Evolutionary conservation across 2,797 vertebrate species (phyloP).

Genomic region (Megalops cyprinoides): DNA sequence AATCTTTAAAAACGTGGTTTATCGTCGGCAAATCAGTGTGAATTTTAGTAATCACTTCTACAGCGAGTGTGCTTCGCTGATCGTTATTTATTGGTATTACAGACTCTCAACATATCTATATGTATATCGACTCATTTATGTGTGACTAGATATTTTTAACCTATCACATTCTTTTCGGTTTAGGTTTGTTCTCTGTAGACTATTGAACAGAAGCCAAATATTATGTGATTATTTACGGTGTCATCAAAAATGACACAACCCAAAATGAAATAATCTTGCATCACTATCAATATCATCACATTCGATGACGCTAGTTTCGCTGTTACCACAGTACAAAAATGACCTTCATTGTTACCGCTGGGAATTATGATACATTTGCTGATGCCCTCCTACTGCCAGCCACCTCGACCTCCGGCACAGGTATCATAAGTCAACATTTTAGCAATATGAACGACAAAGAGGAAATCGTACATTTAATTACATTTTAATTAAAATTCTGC

Average conservation of each 20-base stretch:
- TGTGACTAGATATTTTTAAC: neutral
- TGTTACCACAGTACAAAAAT: neutral
- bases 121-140: no score
- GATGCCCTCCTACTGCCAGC: neutral
- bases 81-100: no score
- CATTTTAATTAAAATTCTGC: neutral
- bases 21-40: neutral
- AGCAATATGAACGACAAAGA: no score
- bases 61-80: no score
- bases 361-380: neutral
- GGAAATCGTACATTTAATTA: no score
- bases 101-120: no score
- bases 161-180: neutral
- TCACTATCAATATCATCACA: neutral
- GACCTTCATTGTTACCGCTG: conserved; percentile 3
- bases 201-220: no score
- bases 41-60: no score
- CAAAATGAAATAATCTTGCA: neutral
- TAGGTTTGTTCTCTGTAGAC: no score
- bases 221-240: no score
- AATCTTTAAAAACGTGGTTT: neutral
- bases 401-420: neutral
- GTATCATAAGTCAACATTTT: no score
- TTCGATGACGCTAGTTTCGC: neutral
- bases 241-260: no score